Evolutionary conservation across 1,140 invertebrate genomes (phyloP), one percentile per base, ranked within the genome.

Genomic region (Neoseiulus cucumeris): DNA sequence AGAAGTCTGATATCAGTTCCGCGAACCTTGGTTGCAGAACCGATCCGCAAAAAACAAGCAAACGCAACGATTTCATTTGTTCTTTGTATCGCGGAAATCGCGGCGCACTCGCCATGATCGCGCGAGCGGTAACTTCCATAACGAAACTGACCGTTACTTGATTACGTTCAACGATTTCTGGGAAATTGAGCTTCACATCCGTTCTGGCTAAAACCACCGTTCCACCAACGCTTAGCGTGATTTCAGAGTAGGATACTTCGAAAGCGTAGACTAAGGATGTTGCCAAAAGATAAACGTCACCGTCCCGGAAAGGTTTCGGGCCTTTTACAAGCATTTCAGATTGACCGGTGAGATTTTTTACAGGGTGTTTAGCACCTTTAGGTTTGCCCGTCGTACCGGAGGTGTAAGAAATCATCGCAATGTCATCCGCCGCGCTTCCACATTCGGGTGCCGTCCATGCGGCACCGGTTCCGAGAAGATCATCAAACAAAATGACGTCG

Each of bases 361-460:
- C 51, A n/a, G 51, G 51, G 9, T 59, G 51, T 25, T 59, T 59
- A 1, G 51, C 51, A 17, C 51, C 51, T 25, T 59, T 59, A 6
- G 51, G 51, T 59, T 59, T 59, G 14, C 51, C 51, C 22, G 51
- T 59, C 4, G 51, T 59, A 6, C 51, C 51, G 4, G 51, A 59
- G 2, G 51, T 59, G 9, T 59, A 59, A 12, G 51, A 18, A 25
- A 59, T 59, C 2, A 59, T 59, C 14, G 51, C 51, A 9, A 59
- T 59, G 33, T 59, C 51, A 1, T 25, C 14, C 2, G 51, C 51
- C 33, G 51, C 51, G 33, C 33, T 25, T 25, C 22, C 22, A 25
- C 51, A 59, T 9, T 59, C 25, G 1, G 51, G 51, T 20, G 51
- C n/a, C 33, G 51, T 18, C 51, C 51, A 59, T 14, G 51, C 6